A percentile compares a stretch with the other conserved stretches of the same genome.
Conservation (phyloP, 2,797 vertebrate genomes). For the Hybognathus amarus region DNA sequence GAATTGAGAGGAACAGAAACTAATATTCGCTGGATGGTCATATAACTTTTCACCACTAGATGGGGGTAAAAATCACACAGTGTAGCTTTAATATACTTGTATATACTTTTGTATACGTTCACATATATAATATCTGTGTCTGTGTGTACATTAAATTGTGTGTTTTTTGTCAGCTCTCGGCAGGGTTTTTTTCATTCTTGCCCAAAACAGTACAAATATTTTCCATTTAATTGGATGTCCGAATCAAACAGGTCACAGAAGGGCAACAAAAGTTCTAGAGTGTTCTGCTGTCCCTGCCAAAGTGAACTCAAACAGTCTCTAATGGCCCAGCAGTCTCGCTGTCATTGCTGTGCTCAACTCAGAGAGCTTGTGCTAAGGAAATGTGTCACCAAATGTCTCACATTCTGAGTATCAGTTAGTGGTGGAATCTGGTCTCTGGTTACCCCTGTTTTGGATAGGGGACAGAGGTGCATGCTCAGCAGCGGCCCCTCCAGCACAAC, state of each 20-base stretch:
- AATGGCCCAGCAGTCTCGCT: neutral
- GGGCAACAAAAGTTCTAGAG: neutral
- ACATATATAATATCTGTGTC: no score
- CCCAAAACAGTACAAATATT: neutral
- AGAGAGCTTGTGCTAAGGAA: conserved; percentile 58
- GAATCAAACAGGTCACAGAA: neutral
- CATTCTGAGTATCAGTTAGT: conserved; percentile 63
- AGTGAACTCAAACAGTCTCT: conserved; percentile 3
- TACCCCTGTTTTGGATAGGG: conserved; percentile 39
- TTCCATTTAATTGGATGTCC: neutral
- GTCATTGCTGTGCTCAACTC: neutral
- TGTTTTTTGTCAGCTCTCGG: neutral
- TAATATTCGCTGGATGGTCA: no score
- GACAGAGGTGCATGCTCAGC: conserved; percentile 29
- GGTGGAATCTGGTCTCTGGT: conserved; percentile 60
- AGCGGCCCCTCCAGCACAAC: conserved; percentile 6
- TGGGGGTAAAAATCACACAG: no score
- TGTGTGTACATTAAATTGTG: neutral
- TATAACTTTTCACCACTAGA: no score
- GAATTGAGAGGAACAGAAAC: no score
- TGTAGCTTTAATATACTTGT: no score
- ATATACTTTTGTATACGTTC: no score
- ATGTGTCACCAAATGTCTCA: conserved; percentile 63
- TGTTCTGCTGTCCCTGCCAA: conserved; percentile 3
- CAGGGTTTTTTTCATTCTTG: neutral